phyloP scores from a whole-genome alignment of 2,888 invertebrate species.

The Chymomyza amoena region DNA sequence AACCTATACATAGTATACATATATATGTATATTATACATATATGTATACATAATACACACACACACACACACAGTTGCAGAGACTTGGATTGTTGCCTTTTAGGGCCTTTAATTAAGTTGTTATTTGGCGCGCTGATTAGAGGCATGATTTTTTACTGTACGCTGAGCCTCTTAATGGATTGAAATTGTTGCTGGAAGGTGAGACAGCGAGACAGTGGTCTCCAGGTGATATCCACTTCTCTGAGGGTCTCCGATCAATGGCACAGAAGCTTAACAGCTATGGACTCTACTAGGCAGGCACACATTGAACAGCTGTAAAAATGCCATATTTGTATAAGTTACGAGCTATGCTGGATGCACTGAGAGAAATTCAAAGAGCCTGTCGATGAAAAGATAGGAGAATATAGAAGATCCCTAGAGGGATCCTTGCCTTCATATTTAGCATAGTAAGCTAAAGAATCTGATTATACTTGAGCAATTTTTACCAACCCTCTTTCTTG shows the following conservation, averaged over 20 bases:
- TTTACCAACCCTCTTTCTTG: no score
- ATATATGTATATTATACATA: not conserved
- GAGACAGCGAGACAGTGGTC: not conserved
- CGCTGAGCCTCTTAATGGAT: conserved; percentile 18
- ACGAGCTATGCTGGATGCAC: conserved; percentile 26
- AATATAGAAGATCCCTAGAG: no score
- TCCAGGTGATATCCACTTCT: not conserved
- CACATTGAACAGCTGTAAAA: conserved; percentile 51
- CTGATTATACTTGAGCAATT: no score
- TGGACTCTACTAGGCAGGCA: not conserved
- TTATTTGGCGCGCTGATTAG: conserved; percentile 65
- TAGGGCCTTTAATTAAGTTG: conserved; percentile 66
- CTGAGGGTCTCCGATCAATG: conserved; percentile 6
- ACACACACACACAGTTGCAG: not conserved
- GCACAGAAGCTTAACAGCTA: not conserved
- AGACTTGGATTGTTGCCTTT: conserved; percentile 45
- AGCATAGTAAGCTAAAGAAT: no score
- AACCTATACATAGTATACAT: not conserved
- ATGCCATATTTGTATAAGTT: conserved; percentile 72
- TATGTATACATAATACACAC: not conserved
- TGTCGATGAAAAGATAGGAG: no score
- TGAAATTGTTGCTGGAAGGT: conserved; percentile 32
- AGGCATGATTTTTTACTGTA: conserved; percentile 51
- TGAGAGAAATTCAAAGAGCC: not conserved
- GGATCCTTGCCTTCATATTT: no score